Conservation (phyloP, 1,140 invertebrate species). For the Hycleus phaleratus region DNA sequence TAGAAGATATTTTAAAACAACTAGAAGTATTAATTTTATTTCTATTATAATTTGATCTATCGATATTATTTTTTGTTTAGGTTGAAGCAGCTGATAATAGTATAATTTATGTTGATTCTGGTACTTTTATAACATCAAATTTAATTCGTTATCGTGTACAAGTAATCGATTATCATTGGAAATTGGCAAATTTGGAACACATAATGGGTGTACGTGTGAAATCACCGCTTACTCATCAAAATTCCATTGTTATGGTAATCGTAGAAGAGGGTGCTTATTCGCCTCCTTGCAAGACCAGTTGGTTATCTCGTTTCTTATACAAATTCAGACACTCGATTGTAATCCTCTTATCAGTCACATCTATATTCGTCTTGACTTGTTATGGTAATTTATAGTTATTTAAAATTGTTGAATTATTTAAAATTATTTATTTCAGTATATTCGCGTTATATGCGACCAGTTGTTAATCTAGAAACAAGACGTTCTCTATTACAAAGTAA, state of each 20-base stretch:
- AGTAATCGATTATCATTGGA: constrained; percentile 36
- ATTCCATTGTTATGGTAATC: constrained; percentile 20
- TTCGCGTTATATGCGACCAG: constrained; percentile 33
- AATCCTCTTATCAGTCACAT: constrained; percentile 26
- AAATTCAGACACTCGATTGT: constrained; percentile 27
- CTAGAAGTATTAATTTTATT: constrained; percentile 21
- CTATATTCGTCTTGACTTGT: constrained; percentile 33
- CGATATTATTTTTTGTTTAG: constrained; percentile 18
- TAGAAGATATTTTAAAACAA: constrained; percentile 28
- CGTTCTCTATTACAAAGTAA: constrained; percentile 6
- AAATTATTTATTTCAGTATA: constrained; percentile 30
- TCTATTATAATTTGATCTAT: neutral
- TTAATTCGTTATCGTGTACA: constrained; percentile 25
- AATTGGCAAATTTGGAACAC: constrained; percentile 31
- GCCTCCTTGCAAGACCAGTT: no score
- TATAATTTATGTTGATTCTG: constrained; percentile 25
- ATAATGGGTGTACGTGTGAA: constrained; percentile 29
- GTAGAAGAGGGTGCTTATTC: neutral
- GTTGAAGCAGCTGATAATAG: constrained; percentile 29
- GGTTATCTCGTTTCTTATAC: no score
- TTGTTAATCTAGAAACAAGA: constrained; percentile 28
- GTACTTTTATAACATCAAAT: constrained; percentile 12
- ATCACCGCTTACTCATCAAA: constrained; percentile 31
- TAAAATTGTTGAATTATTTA: neutral
- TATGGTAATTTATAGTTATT: constrained; percentile 25